Evolutionary conservation across 1,140 invertebrate genomes (phyloP).

Genomic region (Centruroides sculpturatus): DNA sequence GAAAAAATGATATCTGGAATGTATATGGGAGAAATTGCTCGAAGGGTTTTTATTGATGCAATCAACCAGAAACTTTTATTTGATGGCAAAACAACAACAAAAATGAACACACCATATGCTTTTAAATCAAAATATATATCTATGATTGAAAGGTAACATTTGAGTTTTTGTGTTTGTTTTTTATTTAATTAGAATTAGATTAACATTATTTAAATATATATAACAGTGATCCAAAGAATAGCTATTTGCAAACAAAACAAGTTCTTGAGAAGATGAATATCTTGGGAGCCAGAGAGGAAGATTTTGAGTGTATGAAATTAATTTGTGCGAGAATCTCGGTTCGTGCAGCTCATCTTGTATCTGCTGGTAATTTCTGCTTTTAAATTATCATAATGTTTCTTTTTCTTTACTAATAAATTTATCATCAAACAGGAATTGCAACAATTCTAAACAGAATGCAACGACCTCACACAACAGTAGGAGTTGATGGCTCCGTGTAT

Average conservation of each 20-base stretch:
- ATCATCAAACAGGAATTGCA: conserved; percentile 34
- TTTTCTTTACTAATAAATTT: neutral
- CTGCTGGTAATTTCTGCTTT: conserved; percentile 38
- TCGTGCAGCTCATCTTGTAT: conserved; percentile 80
- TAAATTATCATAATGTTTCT: neutral
- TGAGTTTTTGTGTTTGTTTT: too few relatives aligned
- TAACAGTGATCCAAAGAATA: conserved; percentile 29
- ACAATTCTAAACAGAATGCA: conserved; percentile 51
- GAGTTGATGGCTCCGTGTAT: conserved; percentile 96
- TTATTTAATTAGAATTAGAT: too few relatives aligned
- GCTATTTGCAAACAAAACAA: conserved; percentile 10
- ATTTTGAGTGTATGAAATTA: conserved; percentile 74
- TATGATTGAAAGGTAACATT: conserved; percentile 58
- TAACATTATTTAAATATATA: neutral
- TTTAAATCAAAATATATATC: conserved; percentile 83
- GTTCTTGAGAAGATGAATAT: conserved; percentile 36
- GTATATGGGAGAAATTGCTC: conserved; percentile 48
- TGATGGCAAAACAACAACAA: conserved; percentile 48
- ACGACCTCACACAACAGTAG: conserved; percentile 77
- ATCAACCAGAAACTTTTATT: conserved; percentile 60
- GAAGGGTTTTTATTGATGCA: conserved; percentile 55
- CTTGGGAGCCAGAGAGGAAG: conserved; percentile 58
- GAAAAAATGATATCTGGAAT: conserved; percentile 66
- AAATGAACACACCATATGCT: conserved; percentile 21
- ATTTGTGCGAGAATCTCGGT: conserved; percentile 81